Base-by-base conservation (phyloP, 92 coral and sea anemone species). In the Porites cylindrica region DNA sequence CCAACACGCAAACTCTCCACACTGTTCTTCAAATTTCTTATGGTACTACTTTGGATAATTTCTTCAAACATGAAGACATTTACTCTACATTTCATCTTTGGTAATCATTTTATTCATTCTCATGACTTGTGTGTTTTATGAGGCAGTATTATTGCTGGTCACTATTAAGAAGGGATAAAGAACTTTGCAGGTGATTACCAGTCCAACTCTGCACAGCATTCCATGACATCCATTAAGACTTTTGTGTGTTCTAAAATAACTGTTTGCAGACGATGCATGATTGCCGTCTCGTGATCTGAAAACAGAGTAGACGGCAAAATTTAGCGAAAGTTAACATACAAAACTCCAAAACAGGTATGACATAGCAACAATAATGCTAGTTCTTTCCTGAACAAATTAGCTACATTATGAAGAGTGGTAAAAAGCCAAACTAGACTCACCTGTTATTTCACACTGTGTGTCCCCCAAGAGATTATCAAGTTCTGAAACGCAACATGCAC, bases 371-470 rank as follows among this genome's bases (percentile, higher is more conserved):
- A 10, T 13, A 54, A 9, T 54, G 12, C 60, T 9, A 54, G 60
- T 13, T 10, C 14, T 54, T 54, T 54, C 60, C 60, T 10, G 3
- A 54, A 54, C 60, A 54, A 13, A 54, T 56, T 56, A 8, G 61
- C 13, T 56, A 14, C 61, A 4, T 38, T 38, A 0, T 38, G 47
- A 38, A 38, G 47, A 38, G 47, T 0, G 47, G 47, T 38, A 38
- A 38, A 38, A 38, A 6, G 6, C 61, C 61, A 10, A 32, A 77
- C 12, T 10, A 6, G 1, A 10, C 79, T 53, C 65, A 97, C 99
- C 99, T 91, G 98, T 97, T 81, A 97, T 97, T 72, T 97, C 99
- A 75, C 98, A 97, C 72, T 95, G 98, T 4, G 98, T 97, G 76
- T 97, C 99, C n/a, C 99, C 99, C 23, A 97, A 92, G 72, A 92